A percentile compares a stretch with the other conserved stretches of the same genome.
Conservation (phyloP, 1,140 invertebrate species). For the Papilio polytes region DNA sequence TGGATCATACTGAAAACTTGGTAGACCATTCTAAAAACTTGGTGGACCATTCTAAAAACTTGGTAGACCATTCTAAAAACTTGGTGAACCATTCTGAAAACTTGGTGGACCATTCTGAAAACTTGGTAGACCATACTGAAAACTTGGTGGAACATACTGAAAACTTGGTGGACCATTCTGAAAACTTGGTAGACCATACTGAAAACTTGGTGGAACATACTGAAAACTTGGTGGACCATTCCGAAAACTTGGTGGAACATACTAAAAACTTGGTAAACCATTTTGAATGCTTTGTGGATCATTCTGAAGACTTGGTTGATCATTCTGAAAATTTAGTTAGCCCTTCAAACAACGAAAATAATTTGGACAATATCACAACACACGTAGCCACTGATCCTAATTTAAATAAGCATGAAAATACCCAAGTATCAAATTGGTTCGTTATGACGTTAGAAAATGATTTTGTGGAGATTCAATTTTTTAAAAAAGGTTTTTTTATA, state of each 20-base stretch:
- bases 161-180: neutral
- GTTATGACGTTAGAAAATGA: constrained; percentile 77
- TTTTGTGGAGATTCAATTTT: constrained; percentile 74
- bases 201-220: neutral
- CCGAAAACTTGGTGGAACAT: neutral
- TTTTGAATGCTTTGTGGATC: neutral
- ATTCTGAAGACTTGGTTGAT: neutral
- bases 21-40: neutral
- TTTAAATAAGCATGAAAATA: constrained; percentile 23
- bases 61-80: no score
- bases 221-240: neutral
- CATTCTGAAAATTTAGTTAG: neutral
- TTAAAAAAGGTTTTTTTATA: constrained; percentile 74
- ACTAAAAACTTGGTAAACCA: neutral
- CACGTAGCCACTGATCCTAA: neutral
- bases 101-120: neutral
- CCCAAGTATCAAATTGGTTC: constrained; percentile 72
- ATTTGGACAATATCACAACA: constrained; percentile 16
- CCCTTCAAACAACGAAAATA: neutral
- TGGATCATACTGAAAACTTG: neutral
- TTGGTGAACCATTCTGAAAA: no score
- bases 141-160: neutral
- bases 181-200: neutral
- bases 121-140: neutral
- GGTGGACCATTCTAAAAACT: neutral